Conservation (phyloP, 2,888 invertebrate species). For the Hirtodrosophila alboralis region DNA sequence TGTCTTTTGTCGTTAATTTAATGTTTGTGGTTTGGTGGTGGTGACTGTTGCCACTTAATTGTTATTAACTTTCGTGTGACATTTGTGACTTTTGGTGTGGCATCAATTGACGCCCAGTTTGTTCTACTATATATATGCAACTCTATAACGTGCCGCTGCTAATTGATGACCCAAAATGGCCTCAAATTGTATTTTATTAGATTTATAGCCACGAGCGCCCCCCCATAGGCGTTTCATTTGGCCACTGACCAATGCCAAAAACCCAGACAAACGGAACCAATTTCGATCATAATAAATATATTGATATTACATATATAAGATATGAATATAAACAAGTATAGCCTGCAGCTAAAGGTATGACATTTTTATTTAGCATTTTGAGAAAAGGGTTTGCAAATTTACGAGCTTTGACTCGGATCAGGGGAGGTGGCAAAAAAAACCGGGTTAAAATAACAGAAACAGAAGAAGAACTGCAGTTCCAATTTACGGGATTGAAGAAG, state of each 20-base stretch:
- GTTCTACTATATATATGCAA: background rate
- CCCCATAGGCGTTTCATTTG: background rate
- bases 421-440: too few species aligned
- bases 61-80: constrained; percentile 79
- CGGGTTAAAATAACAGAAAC: constrained; percentile 6
- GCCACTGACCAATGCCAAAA: background rate
- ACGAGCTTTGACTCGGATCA: constrained; percentile 47
- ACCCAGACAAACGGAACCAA: constrained; percentile 47
- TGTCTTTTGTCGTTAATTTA: constrained; percentile 44
- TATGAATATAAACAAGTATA: constrained; percentile 54
- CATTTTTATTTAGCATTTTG: constrained; percentile 62
- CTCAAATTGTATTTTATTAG: constrained; percentile 70
- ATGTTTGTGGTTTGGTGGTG: constrained; percentile 28
- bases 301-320: constrained; percentile 34
- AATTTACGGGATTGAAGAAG: constrained; percentile 16
- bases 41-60: constrained; percentile 59
- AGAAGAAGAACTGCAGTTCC: constrained; percentile 8
- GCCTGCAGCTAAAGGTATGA: constrained; percentile 57
- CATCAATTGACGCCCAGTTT: constrained; percentile 63
- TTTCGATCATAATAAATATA: constrained; percentile 50
- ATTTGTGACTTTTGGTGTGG: constrained; percentile 76
- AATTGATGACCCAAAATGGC: constrained; percentile 69
- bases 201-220: constrained; percentile 51
- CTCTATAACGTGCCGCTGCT: constrained; percentile 27
- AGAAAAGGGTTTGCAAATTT: constrained; percentile 56